A percentile compares a stretch with the other conserved stretches of the same genome.
Conservation (phyloP, 2,113 vertebrate species). For the Megaceryle torquata region DNA sequence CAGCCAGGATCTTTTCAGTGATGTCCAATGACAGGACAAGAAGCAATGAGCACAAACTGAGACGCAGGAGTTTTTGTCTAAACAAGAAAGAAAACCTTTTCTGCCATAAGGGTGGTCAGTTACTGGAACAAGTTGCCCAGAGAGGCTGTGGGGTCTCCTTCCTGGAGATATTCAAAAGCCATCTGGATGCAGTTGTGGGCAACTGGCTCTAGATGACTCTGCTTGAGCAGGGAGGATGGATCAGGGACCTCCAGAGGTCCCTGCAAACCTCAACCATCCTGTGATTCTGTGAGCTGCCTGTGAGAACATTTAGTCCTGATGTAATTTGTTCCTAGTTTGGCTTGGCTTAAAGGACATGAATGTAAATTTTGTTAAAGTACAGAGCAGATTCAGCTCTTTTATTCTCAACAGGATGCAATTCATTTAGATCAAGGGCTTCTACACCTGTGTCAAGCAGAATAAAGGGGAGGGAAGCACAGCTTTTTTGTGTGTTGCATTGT, state of each 20-base stretch:
- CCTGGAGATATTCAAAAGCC: background rate
- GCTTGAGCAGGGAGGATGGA: background rate
- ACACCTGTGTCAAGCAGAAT: constrained; percentile 7
- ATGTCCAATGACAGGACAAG: background rate
- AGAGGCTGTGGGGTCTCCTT: background rate
- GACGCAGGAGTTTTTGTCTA: background rate
- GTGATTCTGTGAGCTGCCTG: background rate
- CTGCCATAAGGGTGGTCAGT: background rate
- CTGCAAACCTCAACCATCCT: background rate
- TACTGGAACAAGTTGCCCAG: background rate
- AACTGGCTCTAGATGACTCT: background rate
- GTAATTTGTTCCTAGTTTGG: background rate
- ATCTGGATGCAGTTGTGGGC: background rate
- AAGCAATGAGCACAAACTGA: background rate
- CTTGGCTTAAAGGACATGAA: background rate
- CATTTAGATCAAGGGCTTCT: background rate
- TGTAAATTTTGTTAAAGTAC: background rate
- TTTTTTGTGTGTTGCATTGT: background rate
- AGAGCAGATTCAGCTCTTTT: background rate
- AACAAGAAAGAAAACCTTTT: background rate
- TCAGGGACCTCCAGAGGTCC: background rate
- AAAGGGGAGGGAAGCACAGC: background rate
- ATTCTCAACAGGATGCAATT: background rate
- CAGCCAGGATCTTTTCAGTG: background rate
- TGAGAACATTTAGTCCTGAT: background rate